Evolutionary conservation across 2,113 vertebrate species (phyloP).

Genomic region (Numida meleagris): DNA sequence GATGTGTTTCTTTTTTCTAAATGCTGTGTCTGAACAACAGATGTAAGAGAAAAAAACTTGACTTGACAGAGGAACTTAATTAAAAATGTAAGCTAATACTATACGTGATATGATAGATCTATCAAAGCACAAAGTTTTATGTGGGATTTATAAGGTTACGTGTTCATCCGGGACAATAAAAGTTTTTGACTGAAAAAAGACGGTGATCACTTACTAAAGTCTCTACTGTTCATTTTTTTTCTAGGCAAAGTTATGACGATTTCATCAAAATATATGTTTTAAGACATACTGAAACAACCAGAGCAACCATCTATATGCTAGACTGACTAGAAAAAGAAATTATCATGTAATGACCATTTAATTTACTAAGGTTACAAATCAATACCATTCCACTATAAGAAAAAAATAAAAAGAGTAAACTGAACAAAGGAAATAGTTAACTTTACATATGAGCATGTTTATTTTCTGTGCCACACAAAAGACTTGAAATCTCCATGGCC

Average conservation of each 20-base stretch:
- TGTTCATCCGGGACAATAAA: background rate
- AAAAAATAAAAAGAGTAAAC: background rate
- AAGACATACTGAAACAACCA: background rate
- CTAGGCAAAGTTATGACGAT: background rate
- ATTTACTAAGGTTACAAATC: background rate
- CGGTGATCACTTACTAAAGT: background rate
- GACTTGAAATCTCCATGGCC: background rate
- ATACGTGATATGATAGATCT: background rate
- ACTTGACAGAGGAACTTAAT: background rate
- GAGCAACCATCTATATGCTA: background rate
- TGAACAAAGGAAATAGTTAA: background rate
- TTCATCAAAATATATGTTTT: background rate
- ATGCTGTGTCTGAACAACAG: background rate
- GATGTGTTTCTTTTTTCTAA: background rate
- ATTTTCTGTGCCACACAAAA: background rate
- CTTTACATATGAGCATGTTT: background rate
- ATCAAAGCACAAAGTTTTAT: background rate
- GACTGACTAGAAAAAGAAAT: background rate
- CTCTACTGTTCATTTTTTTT: background rate
- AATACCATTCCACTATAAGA: background rate
- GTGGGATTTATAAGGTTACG: background rate
- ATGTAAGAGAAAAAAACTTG: background rate
- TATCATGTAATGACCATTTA: background rate
- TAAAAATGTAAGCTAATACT: background rate
- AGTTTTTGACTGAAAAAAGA: background rate